Evolutionary conservation across 2,888 invertebrate species (phyloP), one percentile per base, ranked within the genome.

Genomic region (Eumacrocentrus americanus): DNA sequence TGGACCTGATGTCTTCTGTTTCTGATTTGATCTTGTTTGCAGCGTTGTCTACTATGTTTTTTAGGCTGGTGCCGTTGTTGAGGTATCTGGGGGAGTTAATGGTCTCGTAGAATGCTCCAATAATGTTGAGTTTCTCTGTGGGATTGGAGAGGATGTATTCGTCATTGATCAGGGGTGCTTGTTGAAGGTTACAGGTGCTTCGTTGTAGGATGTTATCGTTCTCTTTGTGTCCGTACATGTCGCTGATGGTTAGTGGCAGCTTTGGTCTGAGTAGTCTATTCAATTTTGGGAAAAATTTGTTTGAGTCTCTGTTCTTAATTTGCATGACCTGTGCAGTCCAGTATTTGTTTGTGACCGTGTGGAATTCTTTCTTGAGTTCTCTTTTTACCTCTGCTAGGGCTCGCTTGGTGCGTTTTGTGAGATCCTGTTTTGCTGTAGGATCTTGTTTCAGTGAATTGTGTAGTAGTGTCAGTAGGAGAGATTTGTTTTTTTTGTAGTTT

Each of bases 251-350:
- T 3, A 34, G 18, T 7, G 3, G 25, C 5, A 11, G 29, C 12
- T 23, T 51, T 0, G 58, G 40, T 20, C 60, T 38, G 20, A 62
- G 44, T 1, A 62, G 6, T n/a, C 44, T 25, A 14, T 64, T 66
- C 0, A 63, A 59, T 12, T 46, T 59, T 2, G 62, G 62, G 22
- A 63, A 62, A n/a, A 66, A 66, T 7, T n/a, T n/a, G n/a, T n/a
- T n/a, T n/a, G n/a, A n/a, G n/a, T n/a, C n/a, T n/a, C n/a, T n/a
- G n/a, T n/a, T n/a, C n/a, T n/a, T n/a, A n/a, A n/a, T n/a, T n/a
- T n/a, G n/a, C n/a, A n/a, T n/a, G n/a, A n/a, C n/a, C n/a, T n/a
- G n/a, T n/a, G n/a, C n/a, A n/a, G n/a, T n/a, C n/a, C n/a, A n/a
- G n/a, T n/a, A n/a, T n/a, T n/a, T n/a, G n/a, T n/a, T n/a, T n/a